phyloP scores from a whole-genome alignment of 1,140 invertebrate genomes.

The Popillia japonica region DNA sequence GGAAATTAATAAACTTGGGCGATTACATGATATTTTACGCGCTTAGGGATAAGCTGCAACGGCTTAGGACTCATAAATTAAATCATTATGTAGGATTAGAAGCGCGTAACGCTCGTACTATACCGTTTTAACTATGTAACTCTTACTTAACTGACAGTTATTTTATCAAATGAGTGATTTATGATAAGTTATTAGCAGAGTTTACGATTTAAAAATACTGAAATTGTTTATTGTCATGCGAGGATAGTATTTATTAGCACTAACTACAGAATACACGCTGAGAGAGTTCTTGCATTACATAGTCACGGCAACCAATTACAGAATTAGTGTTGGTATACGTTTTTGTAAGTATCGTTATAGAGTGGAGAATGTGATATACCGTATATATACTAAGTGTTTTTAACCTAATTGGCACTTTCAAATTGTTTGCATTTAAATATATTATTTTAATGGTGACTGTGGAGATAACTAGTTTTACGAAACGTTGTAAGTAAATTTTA shows the following conservation, averaged over 20 bases:
- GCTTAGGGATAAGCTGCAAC: neutral
- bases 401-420: neutral
- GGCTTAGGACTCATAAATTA: neutral
- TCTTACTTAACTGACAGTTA: neutral
- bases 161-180: conserved; percentile 15
- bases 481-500: neutral
- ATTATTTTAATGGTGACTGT: neutral
- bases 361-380: no score
- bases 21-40: neutral
- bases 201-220: conserved; percentile 5
- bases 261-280: neutral
- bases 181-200: neutral
- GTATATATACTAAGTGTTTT: neutral
- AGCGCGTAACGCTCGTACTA: neutral
- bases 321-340: neutral
- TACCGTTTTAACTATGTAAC: neutral
- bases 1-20: neutral
- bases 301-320: neutral
- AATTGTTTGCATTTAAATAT: neutral
- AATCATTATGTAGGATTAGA: conserved; percentile 3
- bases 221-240: neutral
- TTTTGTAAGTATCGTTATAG: no score
- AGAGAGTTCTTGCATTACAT: neutral
- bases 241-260: neutral
- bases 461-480: neutral